A percentile compares a stretch with the other conserved stretches of the same genome.
Conservation (phyloP, 2,113 vertebrate genomes). For the Myrmecobius fasciatus region DNA sequence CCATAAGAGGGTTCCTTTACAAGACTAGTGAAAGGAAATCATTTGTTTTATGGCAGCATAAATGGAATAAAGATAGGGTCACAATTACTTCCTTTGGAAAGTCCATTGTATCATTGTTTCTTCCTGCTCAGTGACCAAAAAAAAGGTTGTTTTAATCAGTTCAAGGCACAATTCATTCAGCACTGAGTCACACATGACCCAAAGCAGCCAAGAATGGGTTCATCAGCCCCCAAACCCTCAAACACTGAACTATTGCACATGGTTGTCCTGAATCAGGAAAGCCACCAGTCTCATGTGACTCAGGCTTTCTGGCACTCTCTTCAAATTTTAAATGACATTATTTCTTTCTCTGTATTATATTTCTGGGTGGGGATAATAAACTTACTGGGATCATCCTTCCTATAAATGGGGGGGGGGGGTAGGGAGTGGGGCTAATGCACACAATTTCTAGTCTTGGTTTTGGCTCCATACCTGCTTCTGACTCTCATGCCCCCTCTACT, state of each 20-base stretch:
- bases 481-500: neutral
- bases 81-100: neutral
- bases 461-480: neutral
- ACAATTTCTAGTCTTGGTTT: neutral
- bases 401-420: neutral
- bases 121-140: neutral
- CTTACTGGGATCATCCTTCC: neutral
- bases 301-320: neutral
- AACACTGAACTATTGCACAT: neutral
- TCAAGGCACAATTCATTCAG: neutral
- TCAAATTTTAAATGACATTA: neutral
- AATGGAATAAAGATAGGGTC: neutral
- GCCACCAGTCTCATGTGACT: neutral
- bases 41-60: neutral
- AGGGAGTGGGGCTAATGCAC: too few relatives aligned
- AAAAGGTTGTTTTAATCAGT: neutral
- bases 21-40: neutral
- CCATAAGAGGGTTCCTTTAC: neutral
- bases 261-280: neutral
- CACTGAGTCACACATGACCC: neutral
- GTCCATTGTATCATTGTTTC: neutral
- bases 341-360: neutral
- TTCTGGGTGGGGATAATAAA: neutral
- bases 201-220: neutral
- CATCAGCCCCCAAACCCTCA: neutral